A percentile compares a stretch with the other conserved stretches of the same genome.
phyloP scores from a whole-genome alignment of 2,113 vertebrate genomes.

The Rutilus rutilus region DNA sequence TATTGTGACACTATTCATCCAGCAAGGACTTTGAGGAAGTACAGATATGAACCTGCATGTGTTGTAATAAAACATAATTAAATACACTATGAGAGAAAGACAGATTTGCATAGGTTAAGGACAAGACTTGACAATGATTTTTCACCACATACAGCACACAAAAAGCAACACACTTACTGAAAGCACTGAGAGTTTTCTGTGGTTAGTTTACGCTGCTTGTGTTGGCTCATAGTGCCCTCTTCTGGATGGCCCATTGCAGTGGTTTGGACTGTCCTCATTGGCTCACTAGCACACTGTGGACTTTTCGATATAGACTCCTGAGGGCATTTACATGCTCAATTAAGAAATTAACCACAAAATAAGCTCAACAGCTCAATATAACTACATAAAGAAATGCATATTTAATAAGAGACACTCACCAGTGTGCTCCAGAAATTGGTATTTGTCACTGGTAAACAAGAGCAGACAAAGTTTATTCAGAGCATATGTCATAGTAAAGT shows the following conservation, averaged over 20 bases:
- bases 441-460: conserved; percentile 31
- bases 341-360: not conserved
- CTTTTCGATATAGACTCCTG: conserved; percentile 18
- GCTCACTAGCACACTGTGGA: not conserved
- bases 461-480: not conserved
- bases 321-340: not conserved
- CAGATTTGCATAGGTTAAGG: not conserved
- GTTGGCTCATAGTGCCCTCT: conserved; percentile 36
- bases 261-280: conserved; percentile 14
- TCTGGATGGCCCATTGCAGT: conserved; percentile 45
- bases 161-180: conserved; percentile 37
- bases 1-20: not conserved
- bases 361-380: not conserved
- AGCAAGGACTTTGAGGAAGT: not conserved
- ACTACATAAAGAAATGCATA: not conserved
- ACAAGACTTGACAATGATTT: not conserved
- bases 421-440: conserved; percentile 9
- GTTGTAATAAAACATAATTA: not conserved
- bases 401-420: conserved; percentile 31
- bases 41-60: not conserved
- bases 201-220: not conserved
- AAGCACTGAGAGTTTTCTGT: not conserved
- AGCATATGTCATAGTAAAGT: not conserved
- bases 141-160: not conserved
- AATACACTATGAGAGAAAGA: not conserved